Base-by-base conservation (phyloP, 2,888 invertebrate species). In the Habrosyne pyritoides region DNA sequence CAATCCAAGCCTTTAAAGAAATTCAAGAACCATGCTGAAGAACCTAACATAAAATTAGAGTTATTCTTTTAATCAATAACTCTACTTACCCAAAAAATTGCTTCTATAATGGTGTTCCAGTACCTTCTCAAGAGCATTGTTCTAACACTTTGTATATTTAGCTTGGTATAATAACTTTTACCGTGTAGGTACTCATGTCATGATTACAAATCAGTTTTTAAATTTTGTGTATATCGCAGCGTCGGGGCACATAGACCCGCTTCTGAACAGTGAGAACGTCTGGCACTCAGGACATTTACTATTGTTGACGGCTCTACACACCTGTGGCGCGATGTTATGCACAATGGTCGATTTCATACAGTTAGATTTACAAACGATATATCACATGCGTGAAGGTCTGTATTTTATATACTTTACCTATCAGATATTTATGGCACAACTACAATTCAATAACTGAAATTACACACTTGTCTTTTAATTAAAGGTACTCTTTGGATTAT, bases 401-500 rank as follows among this genome's bases (percentile, higher is more conserved):
- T 56, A 61, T 54, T 48, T 24, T 24, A 22, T 42, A 28, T 10
- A 36, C 2, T 36, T 46, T 21, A 47, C 36, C 21, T n/a, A 10
- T 2, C 0, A 10, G 1, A 47, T 28, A 33, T 33, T 12, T 10
- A 33, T 6, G 10, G 2, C 12, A 22, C 12, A 14, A 10, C 1
- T 49, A 10, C n/a, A 33, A 46, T 21, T 30, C 47, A 21, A 26
- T 33, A 53, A 12, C 18, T 48, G 30, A 53, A 47, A 21, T 22
- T 14, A 47, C 47, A 14, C 33, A 30, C 21, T 22, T 52, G 47
- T 53, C 52, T 51, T 60, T 47, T 51, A 69, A 73, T 50, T 71
- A n/a, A 18, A 91, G 91, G 89, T 71, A 78, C 79, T 30, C 61
- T 90, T 55, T 91, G 91, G 91, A 72, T 88, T 61, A 75, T 91